Evolutionary conservation across 2,113 vertebrate species (phyloP).

Genomic region (Camarhynchus parvulus): DNA sequence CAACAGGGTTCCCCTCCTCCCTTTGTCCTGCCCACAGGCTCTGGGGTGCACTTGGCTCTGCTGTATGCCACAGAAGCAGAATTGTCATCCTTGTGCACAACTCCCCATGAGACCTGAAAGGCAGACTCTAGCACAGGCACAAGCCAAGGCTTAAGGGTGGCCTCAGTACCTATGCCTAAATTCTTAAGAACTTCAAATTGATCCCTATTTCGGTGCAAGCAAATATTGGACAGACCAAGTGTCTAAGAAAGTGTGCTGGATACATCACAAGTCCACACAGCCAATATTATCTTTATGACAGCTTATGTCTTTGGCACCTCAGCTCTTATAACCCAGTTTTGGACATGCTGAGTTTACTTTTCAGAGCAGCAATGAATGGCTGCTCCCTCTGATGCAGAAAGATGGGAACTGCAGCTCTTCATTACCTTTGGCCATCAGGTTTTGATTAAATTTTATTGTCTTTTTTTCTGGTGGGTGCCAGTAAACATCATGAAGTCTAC

Average conservation of each 20-base stretch:
- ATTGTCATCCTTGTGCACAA: accelerated
- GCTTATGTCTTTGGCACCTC: background rate
- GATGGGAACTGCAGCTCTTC: background rate
- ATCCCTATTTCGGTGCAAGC: background rate
- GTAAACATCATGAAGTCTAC: background rate
- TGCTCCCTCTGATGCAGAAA: background rate
- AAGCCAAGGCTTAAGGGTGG: background rate
- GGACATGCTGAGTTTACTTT: background rate
- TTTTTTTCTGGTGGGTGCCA: background rate
- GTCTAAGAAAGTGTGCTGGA: background rate
- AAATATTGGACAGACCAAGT: background rate
- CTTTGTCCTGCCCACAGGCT: background rate
- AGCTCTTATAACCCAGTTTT: background rate
- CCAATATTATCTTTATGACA: background rate
- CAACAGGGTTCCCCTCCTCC: background rate
- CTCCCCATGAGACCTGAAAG: background rate
- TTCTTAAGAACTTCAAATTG: background rate
- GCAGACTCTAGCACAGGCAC: background rate
- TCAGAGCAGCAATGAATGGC: background rate
- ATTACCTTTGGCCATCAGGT: background rate
- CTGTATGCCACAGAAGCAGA: background rate
- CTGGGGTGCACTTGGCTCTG: background rate
- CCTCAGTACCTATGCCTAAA: background rate
- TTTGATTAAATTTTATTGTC: background rate
- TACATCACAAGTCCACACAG: background rate